phyloP scores from a whole-genome alignment of 2,888 invertebrate species.

The Formica aserva region DNA sequence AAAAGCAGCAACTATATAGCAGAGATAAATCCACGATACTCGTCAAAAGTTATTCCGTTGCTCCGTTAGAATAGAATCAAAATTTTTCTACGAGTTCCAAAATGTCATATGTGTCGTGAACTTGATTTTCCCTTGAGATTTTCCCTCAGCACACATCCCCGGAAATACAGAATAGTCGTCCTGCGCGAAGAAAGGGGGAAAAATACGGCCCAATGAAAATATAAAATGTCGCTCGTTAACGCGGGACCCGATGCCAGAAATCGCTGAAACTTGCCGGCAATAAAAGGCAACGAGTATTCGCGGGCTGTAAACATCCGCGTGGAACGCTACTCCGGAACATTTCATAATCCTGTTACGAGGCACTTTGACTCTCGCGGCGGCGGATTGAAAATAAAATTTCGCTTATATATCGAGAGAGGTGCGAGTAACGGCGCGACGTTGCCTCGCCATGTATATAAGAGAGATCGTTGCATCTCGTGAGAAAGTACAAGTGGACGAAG shows the following conservation, averaged over 20 bases:
- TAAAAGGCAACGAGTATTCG: slow-evolving; percentile 75
- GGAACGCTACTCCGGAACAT: slow-evolving; percentile 76
- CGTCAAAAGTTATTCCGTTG: not conserved
- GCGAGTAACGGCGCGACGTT: slow-evolving; percentile 64
- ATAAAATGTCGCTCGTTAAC: slow-evolving; percentile 74
- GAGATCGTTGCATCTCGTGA: slow-evolving; percentile 28
- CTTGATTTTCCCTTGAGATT: slow-evolving; percentile 17
- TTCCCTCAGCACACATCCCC: not conserved
- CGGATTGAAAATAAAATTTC: slow-evolving; percentile 71
- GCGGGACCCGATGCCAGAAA: slow-evolving; percentile 70
- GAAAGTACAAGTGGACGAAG: slow-evolving; percentile 34
- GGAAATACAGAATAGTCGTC: slow-evolving; percentile 60
- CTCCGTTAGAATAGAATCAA: not conserved
- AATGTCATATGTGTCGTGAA: not conserved
- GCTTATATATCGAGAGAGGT: slow-evolving; percentile 58
- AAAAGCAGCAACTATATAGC: not conserved
- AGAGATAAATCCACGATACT: not conserved
- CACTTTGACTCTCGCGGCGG: slow-evolving; percentile 73
- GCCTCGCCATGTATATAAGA: slow-evolving; percentile 40
- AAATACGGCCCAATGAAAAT: slow-evolving; percentile 69
- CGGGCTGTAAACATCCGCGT: slow-evolving; percentile 73
- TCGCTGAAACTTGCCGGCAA: slow-evolving; percentile 71
- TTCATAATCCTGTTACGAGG: slow-evolving; percentile 77
- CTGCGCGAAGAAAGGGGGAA: slow-evolving; percentile 50
- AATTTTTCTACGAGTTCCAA: not conserved